These are phyloP conservation scores for Nemopilema nomurai DNA, from an alignment of 30 jellyfish, hydroid and myxozoan genomes.

Conservation along the genomic window DNA sequence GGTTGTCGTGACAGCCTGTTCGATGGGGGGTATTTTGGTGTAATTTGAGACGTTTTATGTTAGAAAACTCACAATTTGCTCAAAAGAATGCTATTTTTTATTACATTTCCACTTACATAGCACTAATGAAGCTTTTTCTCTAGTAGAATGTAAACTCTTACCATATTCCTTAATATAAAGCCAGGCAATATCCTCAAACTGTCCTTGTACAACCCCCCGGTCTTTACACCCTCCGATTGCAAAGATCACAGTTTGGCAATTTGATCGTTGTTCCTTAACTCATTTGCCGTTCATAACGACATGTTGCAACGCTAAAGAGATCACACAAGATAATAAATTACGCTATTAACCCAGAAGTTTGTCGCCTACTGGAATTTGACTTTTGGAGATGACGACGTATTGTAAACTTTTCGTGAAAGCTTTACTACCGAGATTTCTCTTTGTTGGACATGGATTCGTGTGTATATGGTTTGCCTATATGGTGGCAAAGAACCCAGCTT, in stretches of 20 bases:
- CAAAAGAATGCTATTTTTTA: background rate
- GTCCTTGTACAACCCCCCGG: background rate
- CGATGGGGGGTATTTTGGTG: background rate
- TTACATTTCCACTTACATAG: background rate
- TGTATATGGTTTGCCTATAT: slow-evolving; percentile 59
- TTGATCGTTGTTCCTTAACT: background rate
- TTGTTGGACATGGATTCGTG: slow-evolving; percentile 74
- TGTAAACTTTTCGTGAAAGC: slow-evolving; percentile 60
- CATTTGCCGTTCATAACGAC: background rate
- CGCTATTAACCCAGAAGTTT: background rate
- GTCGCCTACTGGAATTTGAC: background rate
- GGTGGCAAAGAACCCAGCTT: slow-evolving; percentile 27
- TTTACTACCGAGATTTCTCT: slow-evolving; percentile 74
- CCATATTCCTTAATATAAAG: too few species aligned
- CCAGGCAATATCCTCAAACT: background rate
- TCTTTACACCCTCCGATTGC: background rate
- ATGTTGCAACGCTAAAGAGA: slow-evolving; percentile 14
- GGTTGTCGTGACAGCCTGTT: background rate
- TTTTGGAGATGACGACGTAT: slow-evolving; percentile 14
- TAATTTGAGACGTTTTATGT: background rate
- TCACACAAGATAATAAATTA: background rate
- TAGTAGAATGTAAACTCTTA: too few species aligned
- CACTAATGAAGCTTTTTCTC: too few species aligned
- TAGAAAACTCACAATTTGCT: background rate
- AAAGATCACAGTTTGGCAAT: background rate